phyloP scores from a whole-genome alignment of 2,797 vertebrate genomes.

The Bradypodion ventrale region DNA sequence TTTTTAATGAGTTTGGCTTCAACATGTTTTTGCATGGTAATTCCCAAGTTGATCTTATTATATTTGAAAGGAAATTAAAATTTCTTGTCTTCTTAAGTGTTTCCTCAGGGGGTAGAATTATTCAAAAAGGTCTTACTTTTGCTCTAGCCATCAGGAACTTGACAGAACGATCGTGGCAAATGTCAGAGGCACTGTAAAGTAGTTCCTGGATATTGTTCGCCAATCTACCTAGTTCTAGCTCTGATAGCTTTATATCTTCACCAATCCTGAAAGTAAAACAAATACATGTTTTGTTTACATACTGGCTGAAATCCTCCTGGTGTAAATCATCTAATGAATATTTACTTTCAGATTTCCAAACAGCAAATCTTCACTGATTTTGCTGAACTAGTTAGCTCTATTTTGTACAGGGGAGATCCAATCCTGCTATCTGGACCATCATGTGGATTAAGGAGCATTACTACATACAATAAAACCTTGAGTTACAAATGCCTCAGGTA shows the following conservation, averaged over 20 bases:
- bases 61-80: background rate
- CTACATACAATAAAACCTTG: no score
- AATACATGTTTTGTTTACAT: constrained; percentile 12
- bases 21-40: background rate
- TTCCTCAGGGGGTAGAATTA: background rate
- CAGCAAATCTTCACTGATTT: background rate
- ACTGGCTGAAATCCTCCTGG: background rate
- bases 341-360: background rate
- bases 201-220: constrained; percentile 88
- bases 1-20: background rate
- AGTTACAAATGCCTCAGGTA: no score
- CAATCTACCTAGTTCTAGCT: constrained; percentile 88
- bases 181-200: constrained; percentile 86
- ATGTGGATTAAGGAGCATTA: background rate
- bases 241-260: constrained; percentile 89
- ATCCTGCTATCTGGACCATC: background rate
- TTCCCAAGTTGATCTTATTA: background rate
- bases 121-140: constrained; percentile 79
- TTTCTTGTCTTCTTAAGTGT: background rate
- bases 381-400: background rate
- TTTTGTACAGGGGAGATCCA: background rate
- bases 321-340: background rate
- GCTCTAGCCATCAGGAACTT: constrained; percentile 92
- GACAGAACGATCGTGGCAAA: constrained; percentile 94
- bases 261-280: constrained; percentile 75